Base-by-base conservation (phyloP, 2,113 vertebrate genomes). In the Propithecus coquereli region DNA sequence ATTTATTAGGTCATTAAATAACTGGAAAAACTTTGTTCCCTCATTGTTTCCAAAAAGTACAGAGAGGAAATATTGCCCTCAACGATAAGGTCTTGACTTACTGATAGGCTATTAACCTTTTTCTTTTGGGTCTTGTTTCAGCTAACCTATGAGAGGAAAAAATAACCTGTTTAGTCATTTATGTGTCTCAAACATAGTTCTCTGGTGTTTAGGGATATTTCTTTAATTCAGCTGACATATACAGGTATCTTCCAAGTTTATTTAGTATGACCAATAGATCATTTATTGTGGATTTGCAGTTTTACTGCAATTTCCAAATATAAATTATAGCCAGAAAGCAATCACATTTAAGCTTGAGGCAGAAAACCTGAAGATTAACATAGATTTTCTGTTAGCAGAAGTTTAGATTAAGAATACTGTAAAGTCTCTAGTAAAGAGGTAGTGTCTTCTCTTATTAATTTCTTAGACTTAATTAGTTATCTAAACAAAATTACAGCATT, bases 101-200 rank as follows among this genome's bases (percentile, higher is more conserved):
- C 54, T 93, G 47, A 79, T 83, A 54, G 0, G 73, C 81, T 22
- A 63, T 87, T 93, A 89, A 87, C 22, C 9, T 93, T 92, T 95
- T 97, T 89, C 68, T 37, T 93, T 80, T 87, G 63, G 65, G 10
- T 96, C 40, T 70, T 94, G 14, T 95, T 89, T 96, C 34, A 96
- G 32, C 8, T 76, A 57, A 66, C 23, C 18, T 70, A 16, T 83
- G 18, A 82, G n/a, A 82, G 32, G 63, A 30, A 87, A 50, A 68
- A 79, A 79, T 74, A 37, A 37, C n/a, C 65, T 45, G 10, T 54
- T 94, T 65, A 47, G 40, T 87, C 40, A 87, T 96, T 73, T 73
- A 52, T 90, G 71, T 87, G 76, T 40, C 76, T 97, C 79, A 89
- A 73, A 81, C 47, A 81, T 70, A 76, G 47, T 94, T 94, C 18